Conservation (phyloP, 2,888 invertebrate genomes). For the Pyrgus malvae region DNA sequence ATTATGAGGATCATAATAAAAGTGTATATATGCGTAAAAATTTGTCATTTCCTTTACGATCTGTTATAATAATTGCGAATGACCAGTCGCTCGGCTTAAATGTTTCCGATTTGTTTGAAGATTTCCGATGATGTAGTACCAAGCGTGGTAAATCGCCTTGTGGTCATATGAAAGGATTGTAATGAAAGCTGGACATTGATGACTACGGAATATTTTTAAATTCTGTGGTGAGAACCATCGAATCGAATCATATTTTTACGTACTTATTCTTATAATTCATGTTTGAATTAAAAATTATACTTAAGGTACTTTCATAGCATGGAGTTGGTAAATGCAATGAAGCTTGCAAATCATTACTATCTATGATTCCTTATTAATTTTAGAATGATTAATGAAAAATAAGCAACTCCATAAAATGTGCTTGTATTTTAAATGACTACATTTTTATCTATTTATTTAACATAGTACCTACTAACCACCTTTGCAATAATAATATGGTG, state of each 20-base stretch:
- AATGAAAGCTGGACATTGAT: neutral
- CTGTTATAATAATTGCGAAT: slow-evolving; percentile 10
- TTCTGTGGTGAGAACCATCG: neutral
- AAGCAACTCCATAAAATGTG: no score
- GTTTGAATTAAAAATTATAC: no score
- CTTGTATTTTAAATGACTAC: no score
- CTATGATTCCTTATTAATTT: no score
- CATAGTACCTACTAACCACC: no score
- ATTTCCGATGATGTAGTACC: slow-evolving; percentile 6
- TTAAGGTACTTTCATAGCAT: no score
- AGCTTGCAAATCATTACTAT: no score
- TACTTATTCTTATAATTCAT: no score
- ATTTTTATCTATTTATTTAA: no score
- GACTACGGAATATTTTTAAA: neutral
- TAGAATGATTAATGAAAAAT: no score
- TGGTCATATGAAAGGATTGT: slow-evolving; percentile 2
- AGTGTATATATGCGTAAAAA: slow-evolving; percentile 22
- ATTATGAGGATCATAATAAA: slow-evolving; percentile 25
- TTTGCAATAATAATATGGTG: neutral
- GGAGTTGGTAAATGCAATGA: no score
- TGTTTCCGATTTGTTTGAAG: slow-evolving; percentile 11
- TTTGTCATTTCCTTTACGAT: slow-evolving; percentile 24
- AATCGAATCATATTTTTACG: neutral
- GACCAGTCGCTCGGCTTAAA: slow-evolving; percentile 9
- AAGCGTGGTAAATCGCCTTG: slow-evolving; percentile 8